Evolutionary conservation across 2,113 vertebrate genomes (phyloP), one percentile per base, ranked within the genome.

Genomic region (Oxyruncus cristatus): DNA sequence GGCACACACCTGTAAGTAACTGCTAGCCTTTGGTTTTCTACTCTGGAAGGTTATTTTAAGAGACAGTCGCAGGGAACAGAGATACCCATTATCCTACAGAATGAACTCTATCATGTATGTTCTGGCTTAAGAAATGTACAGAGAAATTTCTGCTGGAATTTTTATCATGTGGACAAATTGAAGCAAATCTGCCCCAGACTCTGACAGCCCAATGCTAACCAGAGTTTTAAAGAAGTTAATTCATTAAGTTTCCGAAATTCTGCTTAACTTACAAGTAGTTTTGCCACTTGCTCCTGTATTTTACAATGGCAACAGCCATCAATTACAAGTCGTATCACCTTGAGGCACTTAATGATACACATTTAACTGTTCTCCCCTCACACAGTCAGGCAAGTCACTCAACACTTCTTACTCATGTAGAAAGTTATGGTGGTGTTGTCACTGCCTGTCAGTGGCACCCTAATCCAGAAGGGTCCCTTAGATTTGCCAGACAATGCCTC

Each of bases 371-470:
- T 59, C 14, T 76, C 14, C 39, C 33, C 30, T 62, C 61, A 58
- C 59, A 58, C 17, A 72, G 62, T 46, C 46, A 70, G 53, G 37
- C 10, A 53, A 62, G 39, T 58, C 55, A 35, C 18, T 73, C 10
- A 3, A 37, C 0, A 0, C 41, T 76, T 79, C 50, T 46, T 35
- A 73, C 28, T 53, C 35, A 70, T 0, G 5, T 8, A 70, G 14
- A 37, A 85, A 70, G 42, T 50, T 55, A 72, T 8, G 3, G 12
- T 1, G 42, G 49, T 30, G 12, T 14, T 76, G 58, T 16, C 41
- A 65, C 11, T 61, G 46, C 37, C 33, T 78, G 33, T 21, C 50
- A 66, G 18, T 11, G n/a, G 23, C 53, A 52, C 37, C 19, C 59
- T 50, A 66, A 86, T 41, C 32, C 67, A 65, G 27, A 73, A 61